Evolutionary conservation across 92 coral and sea anemone species (phyloP), one percentile per base, ranked within the genome.

Genomic region (Epizoanthus ramosus): DNA sequence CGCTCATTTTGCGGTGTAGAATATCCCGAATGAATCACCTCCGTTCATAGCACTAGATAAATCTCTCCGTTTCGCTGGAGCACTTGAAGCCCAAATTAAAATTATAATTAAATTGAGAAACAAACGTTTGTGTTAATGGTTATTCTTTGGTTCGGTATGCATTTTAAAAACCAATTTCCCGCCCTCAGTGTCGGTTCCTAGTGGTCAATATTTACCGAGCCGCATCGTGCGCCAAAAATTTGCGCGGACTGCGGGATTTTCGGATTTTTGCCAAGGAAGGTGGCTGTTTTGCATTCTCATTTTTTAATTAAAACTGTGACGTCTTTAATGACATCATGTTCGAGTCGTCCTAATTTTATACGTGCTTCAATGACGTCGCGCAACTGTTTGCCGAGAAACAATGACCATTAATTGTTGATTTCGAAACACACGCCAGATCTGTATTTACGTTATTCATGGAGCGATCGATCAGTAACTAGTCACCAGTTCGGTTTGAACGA

Each of bases 81-180:
- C n/a, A 63, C 68, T 63, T 63, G 68, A 63, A 63, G 68, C 68
- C 68, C 68, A 63, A 63, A 19, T 63, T 63, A 63, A 63, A 63
- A 63, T n/a, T 63, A 63, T 63, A 63, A 63, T 63, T 63, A 63
- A 63, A 63, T 25, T 63, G 24, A 31, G 68, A 63, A 63, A 5
- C 68, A 63, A 63, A 63, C 19, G 31, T 63, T 63, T 63, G 31
- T 63, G 31, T 63, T 63, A 63, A 63, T 63, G 68, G 31, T 63
- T 63, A 33, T 63, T 63, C 24, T 5, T 63, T 63, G 31, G 68
- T 63, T 63, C n/a, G 68, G 68, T 5, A 63, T 63, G 68, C 68
- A 63, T 63, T 63, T n/a, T n/a, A n/a, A n/a, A 63, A 63, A 63
- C 33, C 68, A 63, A n/a, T 63, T 63, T 33, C 68, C 68, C 68